A percentile compares a stretch with the other conserved stretches of the same genome.
phyloP scores from a whole-genome alignment of 2,797 vertebrate genomes.

The Chelonia mydas region DNA sequence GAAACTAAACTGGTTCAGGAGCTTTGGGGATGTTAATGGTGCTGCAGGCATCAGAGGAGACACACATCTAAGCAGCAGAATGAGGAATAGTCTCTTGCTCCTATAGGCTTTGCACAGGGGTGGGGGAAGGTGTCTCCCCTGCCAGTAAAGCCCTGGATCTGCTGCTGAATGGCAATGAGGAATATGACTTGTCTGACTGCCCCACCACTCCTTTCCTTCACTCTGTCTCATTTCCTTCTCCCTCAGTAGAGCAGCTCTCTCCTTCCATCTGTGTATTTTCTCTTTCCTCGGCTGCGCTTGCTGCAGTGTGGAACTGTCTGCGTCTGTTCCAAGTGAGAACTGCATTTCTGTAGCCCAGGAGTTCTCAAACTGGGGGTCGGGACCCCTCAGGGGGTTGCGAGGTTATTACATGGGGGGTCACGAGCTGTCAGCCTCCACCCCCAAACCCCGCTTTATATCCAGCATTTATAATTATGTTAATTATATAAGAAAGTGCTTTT shows the following conservation, averaged over 20 bases:
- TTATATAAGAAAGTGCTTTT: no score
- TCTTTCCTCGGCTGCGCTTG: not conserved
- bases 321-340: not conserved
- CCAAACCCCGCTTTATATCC: no score
- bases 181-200: not conserved
- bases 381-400: no score
- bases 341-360: accelerated
- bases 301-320: not conserved
- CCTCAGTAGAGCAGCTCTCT: not conserved
- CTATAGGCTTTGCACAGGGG: not conserved
- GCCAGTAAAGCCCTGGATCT: not conserved
- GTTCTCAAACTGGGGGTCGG: no score
- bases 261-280: not conserved
- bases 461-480: no score
- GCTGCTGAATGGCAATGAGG: not conserved
- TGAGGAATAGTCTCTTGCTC: not conserved
- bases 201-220: not conserved
- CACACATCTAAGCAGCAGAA: not conserved
- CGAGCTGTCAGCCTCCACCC: no score
- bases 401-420: no score
- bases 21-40: constrained; percentile 43
- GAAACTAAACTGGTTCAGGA: constrained; percentile 60
- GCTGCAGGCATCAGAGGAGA: constrained; percentile 45
- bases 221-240: not conserved
- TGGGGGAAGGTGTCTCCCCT: not conserved